Base-by-base conservation (phyloP, 2,888 invertebrate genomes). In the Esperia sulphurella region DNA sequence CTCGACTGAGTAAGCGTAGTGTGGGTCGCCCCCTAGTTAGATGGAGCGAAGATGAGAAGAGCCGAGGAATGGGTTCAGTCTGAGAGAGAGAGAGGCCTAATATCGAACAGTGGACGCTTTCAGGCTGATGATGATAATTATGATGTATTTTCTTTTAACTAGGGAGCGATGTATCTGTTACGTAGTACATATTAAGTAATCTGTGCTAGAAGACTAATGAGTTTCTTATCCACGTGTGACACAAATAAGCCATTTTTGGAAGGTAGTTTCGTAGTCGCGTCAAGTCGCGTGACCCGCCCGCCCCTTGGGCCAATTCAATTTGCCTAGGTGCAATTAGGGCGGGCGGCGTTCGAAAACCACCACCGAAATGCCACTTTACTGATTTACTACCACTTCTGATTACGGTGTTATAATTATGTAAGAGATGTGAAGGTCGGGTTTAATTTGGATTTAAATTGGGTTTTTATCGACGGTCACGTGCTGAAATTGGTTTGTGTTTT, bases 291-390 rank as follows among this genome's bases (percentile, higher is more conserved):
- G 63, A 47, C 45, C 10, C 7, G 48, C 50, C 55, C 48, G 45
- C 52, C 54, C 47, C 46, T 45, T 41, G 50, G 56, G 55, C 49
- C 48, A 55, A 61, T 63, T 64, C 60, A 65, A 64, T 68, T 59
- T 57, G 55, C 59, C 58, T 55, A 53, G 50, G 45, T 50, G 53
- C 64, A 64, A 64, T 68, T 65, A 65, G 54, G 55, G 50, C 49
- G 29, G 43, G 45, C 21, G 38, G 38, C 30, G 39, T 13, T 41
- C 31, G 21, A 45, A 30, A 44, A 30, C 39, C 30, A 40, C 41
- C 31, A 21, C 45, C 45, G 43, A 51, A 55, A 55, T 52, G 52
- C 45, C 49, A 51, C 49, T 58, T 52, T 39, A 44, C 49, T 55
- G 53, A 54, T 54, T 55, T 55, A 52, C 50, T 48, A 48, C n/a